These are phyloP conservation scores for Trachymyrmex cornetzi DNA, from an alignment of 1,140 invertebrate genomes.

Conservation along the genomic window DNA sequence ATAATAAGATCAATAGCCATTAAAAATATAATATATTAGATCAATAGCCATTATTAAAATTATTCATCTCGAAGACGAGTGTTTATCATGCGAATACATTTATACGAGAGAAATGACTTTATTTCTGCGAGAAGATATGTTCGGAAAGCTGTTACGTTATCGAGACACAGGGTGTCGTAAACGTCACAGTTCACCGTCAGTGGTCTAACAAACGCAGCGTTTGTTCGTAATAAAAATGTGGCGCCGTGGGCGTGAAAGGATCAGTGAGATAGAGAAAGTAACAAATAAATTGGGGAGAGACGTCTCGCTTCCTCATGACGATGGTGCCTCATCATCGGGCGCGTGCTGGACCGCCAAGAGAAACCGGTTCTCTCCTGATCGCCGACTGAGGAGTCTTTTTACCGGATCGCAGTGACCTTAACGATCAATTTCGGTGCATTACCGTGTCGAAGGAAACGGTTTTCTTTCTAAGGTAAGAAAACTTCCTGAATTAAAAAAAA, in stretches of 20 bases:
- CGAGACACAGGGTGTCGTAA: neutral
- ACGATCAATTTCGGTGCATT: conserved; percentile 70
- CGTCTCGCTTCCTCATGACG: conserved; percentile 60
- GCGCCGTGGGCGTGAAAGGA: conserved; percentile 38
- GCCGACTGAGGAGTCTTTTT: conserved; percentile 49
- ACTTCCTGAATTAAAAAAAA: neutral
- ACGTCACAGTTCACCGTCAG: conserved; percentile 20
- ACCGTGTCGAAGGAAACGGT: conserved; percentile 19
- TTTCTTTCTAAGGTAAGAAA: neutral
- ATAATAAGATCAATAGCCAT: neutral
- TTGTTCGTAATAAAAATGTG: conserved; percentile 47
- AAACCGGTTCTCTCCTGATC: conserved; percentile 71
- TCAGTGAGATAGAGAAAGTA: conserved; percentile 40
- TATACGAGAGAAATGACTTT: neutral
- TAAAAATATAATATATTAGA: too few relatives aligned
- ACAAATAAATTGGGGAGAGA: conserved; percentile 69
- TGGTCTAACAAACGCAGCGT: conserved; percentile 32
- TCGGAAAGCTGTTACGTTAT: conserved; percentile 33
- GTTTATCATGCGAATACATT: neutral
- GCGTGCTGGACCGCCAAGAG: conserved; percentile 69
- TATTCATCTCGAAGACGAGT: neutral
- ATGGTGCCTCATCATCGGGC: conserved; percentile 70
- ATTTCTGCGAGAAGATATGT: neutral
- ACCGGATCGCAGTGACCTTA: conserved; percentile 22
- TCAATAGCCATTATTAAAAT: conserved; percentile 4